Evolutionary conservation across 1,140 invertebrate species (phyloP), one percentile per base, ranked within the genome.

Genomic region (Cryptotermes secundus): DNA sequence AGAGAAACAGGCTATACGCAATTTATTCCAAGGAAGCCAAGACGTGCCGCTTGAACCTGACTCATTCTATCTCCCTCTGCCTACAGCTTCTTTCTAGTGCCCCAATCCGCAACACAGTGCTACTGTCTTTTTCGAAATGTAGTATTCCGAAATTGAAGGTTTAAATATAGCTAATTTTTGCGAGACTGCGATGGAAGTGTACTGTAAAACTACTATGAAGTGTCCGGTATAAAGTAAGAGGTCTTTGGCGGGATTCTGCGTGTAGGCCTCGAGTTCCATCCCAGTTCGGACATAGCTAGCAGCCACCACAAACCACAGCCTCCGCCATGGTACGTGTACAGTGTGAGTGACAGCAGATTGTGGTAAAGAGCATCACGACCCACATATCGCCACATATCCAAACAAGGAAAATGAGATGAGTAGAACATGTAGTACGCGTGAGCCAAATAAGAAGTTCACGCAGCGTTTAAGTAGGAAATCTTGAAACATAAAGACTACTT

Each of bases 121-220:
- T 72, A 31, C 59, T 72, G 14, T 72, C 59, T 72, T 9, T 31
- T n/a, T 31, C 59, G 14, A 72, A 72, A 31, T n/a, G n/a, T 72
- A 72, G 59, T 31, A 72, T 72, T 72, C 59, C 31, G 59, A 72
- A n/a, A n/a, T 72, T 72, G 19, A 31, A n/a, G 59, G 59, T 9
- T 10, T 72, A 72, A 72, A 72, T 72, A 72, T 72, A 72, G 59
- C 59, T 72, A 72, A n/a, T 72, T 72, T 65, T 72, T 31, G 59
- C 59, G 59, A 31, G 59, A 72, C 59, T 49, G n/a, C n/a, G 59
- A 72, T 26, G 59, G 59, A 31, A 6, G 26, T 72, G 59, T 14
- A 10, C 31, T n/a, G 59, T 72, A 72, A 72, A 72, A n/a, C 59
- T 16, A 72, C 59, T 72, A 72, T 72, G 59, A 72, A 31, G 59